phyloP scores from a whole-genome alignment of 2,797 vertebrate genomes.

The Sardinella longiceps region DNA sequence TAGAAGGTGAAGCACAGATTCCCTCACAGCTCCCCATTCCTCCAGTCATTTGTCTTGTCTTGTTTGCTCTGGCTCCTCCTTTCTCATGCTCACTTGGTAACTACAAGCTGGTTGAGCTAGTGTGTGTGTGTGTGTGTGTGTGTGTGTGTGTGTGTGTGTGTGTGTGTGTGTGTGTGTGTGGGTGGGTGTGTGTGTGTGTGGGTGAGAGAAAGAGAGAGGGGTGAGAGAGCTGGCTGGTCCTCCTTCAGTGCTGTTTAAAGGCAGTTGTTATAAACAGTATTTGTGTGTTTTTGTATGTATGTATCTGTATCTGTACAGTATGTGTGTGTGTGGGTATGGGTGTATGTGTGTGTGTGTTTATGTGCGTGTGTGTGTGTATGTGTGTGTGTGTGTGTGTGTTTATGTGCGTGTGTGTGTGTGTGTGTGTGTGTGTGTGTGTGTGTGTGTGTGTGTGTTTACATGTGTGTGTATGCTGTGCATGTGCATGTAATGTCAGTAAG shows the following conservation, averaged over 20 bases:
- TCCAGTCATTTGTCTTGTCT: background rate
- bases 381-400: background rate
- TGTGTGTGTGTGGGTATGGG: too few relatives aligned
- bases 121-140: slow-evolving; percentile 1
- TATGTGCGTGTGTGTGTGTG: background rate
- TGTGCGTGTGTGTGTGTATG: too few relatives aligned
- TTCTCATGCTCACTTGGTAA: background rate
- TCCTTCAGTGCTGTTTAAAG: background rate
- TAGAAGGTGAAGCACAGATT: background rate
- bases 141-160: too few relatives aligned
- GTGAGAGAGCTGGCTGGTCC: background rate
- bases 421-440: background rate
- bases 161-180: too few relatives aligned
- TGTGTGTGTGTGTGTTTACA: background rate
- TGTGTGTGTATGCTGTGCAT: background rate
- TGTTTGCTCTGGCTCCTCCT: background rate
- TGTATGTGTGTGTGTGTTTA: slow-evolving; percentile 22
- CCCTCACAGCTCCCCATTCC: background rate
- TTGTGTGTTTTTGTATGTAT: background rate
- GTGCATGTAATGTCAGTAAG: background rate
- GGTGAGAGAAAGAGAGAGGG: too few relatives aligned
- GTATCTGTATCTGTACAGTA: background rate
- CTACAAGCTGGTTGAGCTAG: too few relatives aligned
- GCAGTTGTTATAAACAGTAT: background rate
- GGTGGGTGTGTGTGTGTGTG: too few relatives aligned